phyloP scores from a whole-genome alignment of 1,140 invertebrate species.

The Drosophila jambulina region DNA sequence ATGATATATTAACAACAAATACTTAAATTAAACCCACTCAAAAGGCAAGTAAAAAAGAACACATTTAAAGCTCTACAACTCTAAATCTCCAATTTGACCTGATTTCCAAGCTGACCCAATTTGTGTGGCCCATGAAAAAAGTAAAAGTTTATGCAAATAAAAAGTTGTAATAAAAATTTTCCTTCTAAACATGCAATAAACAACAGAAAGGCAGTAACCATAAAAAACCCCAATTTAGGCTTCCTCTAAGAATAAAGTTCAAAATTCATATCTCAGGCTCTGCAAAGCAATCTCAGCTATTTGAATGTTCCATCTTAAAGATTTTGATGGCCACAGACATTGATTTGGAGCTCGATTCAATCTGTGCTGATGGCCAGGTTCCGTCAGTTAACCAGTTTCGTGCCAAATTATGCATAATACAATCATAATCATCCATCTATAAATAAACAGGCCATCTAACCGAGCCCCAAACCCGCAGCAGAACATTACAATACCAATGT shows the following conservation, averaged over 20 bases:
- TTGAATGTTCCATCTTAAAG: not conserved
- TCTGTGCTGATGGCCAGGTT: constrained; percentile 38
- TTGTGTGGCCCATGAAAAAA: constrained; percentile 14
- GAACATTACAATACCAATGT: constrained; percentile 64
- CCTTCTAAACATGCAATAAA: not conserved
- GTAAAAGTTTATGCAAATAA: constrained; percentile 46
- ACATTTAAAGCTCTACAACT: not conserved
- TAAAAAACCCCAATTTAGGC: constrained; percentile 20
- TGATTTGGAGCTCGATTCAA: not conserved
- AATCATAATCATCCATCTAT: constrained; percentile 50
- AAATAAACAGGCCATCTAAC: constrained; percentile 48
- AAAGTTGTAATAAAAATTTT: constrained; percentile 1
- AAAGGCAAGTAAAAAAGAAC: not conserved
- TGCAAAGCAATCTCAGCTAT: constrained; percentile 4
- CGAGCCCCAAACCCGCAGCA: constrained; percentile 18
- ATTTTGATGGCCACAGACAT: constrained; percentile 32
- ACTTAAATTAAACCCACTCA: not conserved
- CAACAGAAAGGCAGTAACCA: constrained; percentile 17
- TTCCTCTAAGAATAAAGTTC: constrained; percentile 4
- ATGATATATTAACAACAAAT: not conserved
- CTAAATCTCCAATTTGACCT: constrained; percentile 7
- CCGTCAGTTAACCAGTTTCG: constrained; percentile 59
- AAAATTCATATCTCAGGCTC: constrained; percentile 10
- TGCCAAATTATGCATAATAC: constrained; percentile 53
- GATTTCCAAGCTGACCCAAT: constrained; percentile 9